Evolutionary conservation across 2,888 invertebrate genomes (phyloP).

Genomic region (Sialis lutaria): DNA sequence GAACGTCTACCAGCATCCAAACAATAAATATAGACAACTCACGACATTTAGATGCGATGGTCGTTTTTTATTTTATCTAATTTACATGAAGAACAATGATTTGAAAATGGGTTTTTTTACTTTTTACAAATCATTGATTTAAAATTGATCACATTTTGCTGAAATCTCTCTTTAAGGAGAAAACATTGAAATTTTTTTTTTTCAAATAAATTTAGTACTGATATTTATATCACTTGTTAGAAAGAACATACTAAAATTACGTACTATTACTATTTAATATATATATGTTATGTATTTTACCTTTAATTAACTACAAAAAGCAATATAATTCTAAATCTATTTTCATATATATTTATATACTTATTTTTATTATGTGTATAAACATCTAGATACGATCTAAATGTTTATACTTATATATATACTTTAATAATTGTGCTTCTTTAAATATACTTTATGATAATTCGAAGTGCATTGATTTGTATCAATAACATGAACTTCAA

Average conservation of each 20-base stretch:
- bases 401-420: no score
- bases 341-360: background rate
- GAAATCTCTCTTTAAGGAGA: conserved; percentile 1
- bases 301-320: background rate
- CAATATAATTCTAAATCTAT: background rate
- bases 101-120: background rate
- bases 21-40: background rate
- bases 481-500: no score
- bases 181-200: background rate
- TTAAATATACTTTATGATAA: no score
- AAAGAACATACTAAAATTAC: background rate
- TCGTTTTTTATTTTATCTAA: background rate
- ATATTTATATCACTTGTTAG: conserved; percentile 6
- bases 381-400: background rate
- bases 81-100: background rate
- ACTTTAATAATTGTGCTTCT: no score
- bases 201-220: conserved; percentile 1
- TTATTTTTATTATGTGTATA: background rate
- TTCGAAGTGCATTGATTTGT: no score
- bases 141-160: conserved; percentile 3
- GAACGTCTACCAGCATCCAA: conserved; percentile 2
- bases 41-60: background rate
- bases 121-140: background rate
- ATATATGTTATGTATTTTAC: no score
- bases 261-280: no score